Percentiles rank a stretch among this genome's conserved stretches.
Evolutionary conservation across 1,140 invertebrate species (phyloP).

Genomic region (Ooceraea biroi): DNA sequence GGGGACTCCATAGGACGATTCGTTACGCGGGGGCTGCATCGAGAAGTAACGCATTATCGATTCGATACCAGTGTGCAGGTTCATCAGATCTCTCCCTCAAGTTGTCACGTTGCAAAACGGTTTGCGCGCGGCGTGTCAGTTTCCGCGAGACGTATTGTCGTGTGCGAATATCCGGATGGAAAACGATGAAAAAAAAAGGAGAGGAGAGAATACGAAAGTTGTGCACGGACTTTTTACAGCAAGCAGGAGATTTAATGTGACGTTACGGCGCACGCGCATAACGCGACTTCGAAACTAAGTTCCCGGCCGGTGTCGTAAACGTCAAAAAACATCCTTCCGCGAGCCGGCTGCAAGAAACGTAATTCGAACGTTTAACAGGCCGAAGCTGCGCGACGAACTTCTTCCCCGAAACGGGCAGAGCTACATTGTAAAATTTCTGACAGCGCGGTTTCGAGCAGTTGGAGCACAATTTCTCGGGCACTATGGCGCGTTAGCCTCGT

Average conservation of each 20-base stretch:
- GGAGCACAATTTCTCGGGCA: neutral
- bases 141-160: slow-evolving; percentile 3
- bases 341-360: slow-evolving; percentile 64
- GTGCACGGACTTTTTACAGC: slow-evolving; percentile 41
- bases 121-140: slow-evolving; percentile 11
- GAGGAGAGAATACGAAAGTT: slow-evolving; percentile 26
- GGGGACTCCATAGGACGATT: neutral
- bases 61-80: slow-evolving; percentile 28
- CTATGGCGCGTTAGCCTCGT: slow-evolving; percentile 2
- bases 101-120: slow-evolving; percentile 5
- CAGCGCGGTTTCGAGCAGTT: neutral
- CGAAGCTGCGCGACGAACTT: slow-evolving; percentile 51
- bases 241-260: slow-evolving; percentile 59
- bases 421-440: slow-evolving; percentile 19
- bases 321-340: slow-evolving; percentile 71
- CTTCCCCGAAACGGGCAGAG: slow-evolving; percentile 42
- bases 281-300: slow-evolving; percentile 63
- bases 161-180: slow-evolving; percentile 30
- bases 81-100: slow-evolving; percentile 1
- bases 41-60: slow-evolving; percentile 36
- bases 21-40: neutral
- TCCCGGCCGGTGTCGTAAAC: slow-evolving; percentile 65
- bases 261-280: slow-evolving; percentile 47
- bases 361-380: slow-evolving; percentile 70
- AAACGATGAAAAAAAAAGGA: too few species aligned